These are phyloP conservation scores for Danio jaintianensis DNA, from an alignment of 2,797 vertebrate species.

Conservation along the genomic window DNA sequence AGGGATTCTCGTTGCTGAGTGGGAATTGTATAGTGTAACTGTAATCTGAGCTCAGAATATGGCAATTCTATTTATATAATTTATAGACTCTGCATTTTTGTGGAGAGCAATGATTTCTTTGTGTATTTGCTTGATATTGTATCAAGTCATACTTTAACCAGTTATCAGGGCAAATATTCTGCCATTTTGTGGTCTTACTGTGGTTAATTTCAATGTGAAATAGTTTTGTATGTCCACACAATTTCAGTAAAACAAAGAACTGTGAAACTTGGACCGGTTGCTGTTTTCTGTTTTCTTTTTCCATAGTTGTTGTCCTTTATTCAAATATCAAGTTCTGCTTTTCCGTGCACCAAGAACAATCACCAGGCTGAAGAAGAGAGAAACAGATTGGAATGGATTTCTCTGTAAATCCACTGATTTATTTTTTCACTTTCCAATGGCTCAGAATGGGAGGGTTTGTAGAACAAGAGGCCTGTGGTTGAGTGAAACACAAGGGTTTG, in stretches of 20 bases:
- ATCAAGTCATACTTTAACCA: slow-evolving; percentile 20
- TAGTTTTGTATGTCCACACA: slow-evolving; percentile 34
- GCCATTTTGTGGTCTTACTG: slow-evolving; percentile 12
- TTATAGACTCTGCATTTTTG: slow-evolving; percentile 34
- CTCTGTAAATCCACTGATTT: neutral
- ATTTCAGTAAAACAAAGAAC: slow-evolving; percentile 33
- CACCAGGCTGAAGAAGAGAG: neutral
- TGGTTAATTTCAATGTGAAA: slow-evolving; percentile 22
- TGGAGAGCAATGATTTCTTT: neutral
- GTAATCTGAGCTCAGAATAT: slow-evolving; percentile 21
- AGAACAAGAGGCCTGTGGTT: neutral
- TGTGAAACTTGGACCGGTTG: slow-evolving; percentile 11
- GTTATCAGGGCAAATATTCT: slow-evolving; percentile 30
- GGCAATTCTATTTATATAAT: slow-evolving; percentile 43
- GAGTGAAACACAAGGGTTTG: neutral
- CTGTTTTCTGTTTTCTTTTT: neutral
- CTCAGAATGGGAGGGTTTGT: neutral
- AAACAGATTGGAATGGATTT: slow-evolving; percentile 2
- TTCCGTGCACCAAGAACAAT: neutral
- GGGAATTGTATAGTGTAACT: slow-evolving; percentile 45
- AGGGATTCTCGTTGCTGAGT: slow-evolving; percentile 20
- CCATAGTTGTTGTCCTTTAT: neutral
- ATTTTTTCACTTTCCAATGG: slow-evolving; percentile 5
- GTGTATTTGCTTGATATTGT: slow-evolving; percentile 31
- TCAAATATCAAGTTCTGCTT: neutral